Conservation (phyloP, 2,888 invertebrate species). For the Hermaeophaga mercurialis region DNA sequence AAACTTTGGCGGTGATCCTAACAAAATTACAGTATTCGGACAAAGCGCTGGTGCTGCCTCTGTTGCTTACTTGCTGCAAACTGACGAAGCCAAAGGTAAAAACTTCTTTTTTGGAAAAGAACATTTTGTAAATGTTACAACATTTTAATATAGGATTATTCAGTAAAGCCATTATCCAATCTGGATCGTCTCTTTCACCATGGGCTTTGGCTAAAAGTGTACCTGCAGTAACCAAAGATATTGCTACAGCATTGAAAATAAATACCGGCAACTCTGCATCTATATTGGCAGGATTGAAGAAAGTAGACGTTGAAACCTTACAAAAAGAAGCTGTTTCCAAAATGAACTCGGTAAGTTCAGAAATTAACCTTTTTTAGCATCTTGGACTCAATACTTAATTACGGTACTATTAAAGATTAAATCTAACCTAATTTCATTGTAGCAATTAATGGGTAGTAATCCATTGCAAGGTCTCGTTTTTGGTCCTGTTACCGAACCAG, state of each 20-base stretch:
- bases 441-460: conserved; percentile 10
- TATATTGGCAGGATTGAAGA: conserved; percentile 8
- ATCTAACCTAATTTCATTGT: conserved; percentile 2
- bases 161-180: conserved; percentile 46
- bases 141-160: conserved; percentile 39
- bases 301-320: conserved; percentile 1
- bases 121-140: too few relatives aligned
- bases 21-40: conserved; percentile 69
- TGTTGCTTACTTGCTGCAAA: conserved; percentile 26
- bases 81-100: conserved; percentile 20
- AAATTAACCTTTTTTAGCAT: too few relatives aligned
- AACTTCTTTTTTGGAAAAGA: too few relatives aligned
- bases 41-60: conserved; percentile 72
- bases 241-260: conserved; percentile 9
- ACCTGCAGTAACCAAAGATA: background rate
- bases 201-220: conserved; percentile 41
- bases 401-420: too few relatives aligned
- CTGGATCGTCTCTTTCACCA: conserved; percentile 47
- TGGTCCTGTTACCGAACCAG: conserved; percentile 41
- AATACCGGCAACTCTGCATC: background rate
- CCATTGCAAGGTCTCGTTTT: conserved; percentile 36
- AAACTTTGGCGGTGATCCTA: conserved; percentile 72
- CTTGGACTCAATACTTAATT: too few relatives aligned
- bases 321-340: conserved; percentile 10
- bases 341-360: conserved; percentile 20